phyloP scores from a whole-genome alignment of 2,888 invertebrate species.

The Phengaris arion region DNA sequence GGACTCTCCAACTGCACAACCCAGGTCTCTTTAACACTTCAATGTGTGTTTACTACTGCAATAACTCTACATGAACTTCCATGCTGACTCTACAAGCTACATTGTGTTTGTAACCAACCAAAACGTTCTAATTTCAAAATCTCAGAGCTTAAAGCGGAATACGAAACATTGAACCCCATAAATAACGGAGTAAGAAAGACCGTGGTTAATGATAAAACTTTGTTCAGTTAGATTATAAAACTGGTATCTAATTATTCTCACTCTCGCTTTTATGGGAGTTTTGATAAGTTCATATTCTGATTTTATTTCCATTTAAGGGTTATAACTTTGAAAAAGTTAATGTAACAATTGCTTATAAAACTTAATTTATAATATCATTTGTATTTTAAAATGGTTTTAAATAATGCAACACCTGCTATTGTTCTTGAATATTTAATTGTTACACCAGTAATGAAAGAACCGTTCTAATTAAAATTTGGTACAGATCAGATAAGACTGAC shows the following conservation, averaged over 20 bases:
- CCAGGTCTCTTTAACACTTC: no score
- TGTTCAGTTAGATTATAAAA: conserved; percentile 20
- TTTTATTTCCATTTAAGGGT: neutral
- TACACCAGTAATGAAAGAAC: no score
- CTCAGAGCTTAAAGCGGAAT: conserved; percentile 8
- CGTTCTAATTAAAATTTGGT: no score
- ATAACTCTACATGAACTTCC: no score
- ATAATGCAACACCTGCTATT: neutral
- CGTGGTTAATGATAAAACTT: conserved; percentile 15
- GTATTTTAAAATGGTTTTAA: neutral
- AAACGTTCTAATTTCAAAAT: conserved; percentile 18
- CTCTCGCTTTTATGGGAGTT: conserved; percentile 12
- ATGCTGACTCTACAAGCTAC: no score
- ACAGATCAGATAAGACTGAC: no score
- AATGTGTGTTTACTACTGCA: no score
- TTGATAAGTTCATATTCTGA: neutral
- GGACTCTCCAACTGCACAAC: no score
- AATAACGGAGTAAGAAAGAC: conserved; percentile 25
- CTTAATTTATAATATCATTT: neutral
- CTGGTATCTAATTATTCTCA: conserved; percentile 20
- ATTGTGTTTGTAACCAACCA: neutral
- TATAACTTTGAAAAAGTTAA: neutral
- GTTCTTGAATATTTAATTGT: no score
- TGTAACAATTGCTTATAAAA: neutral
- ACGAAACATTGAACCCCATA: conserved; percentile 18